These are phyloP conservation scores for Drusus annulatus DNA, from an alignment of 1,140 invertebrate genomes.

Conservation along the genomic window DNA sequence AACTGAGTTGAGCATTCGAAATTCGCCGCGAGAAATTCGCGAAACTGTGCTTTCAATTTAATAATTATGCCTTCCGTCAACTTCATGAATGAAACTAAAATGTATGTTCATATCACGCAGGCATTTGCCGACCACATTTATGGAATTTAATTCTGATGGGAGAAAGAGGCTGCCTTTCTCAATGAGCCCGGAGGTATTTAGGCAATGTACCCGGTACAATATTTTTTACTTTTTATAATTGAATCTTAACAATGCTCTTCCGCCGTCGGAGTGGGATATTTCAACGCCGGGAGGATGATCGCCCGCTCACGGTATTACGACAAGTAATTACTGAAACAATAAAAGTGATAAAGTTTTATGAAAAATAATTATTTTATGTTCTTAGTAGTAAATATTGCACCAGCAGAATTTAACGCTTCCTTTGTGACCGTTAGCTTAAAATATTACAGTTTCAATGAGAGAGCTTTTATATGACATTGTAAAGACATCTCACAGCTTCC, in stretches of 20 bases:
- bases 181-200: slow-evolving; percentile 1
- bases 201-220: background rate
- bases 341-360: background rate
- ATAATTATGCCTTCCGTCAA: background rate
- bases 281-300: slow-evolving; percentile 31
- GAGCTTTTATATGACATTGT: too few species aligned
- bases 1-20: too few species aligned
- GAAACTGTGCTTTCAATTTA: slow-evolving; percentile 1
- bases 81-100: slow-evolving; percentile 5
- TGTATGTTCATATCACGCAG: too few species aligned
- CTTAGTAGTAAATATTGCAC: too few species aligned
- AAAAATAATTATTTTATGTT: slow-evolving; percentile 4
- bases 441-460: too few species aligned
- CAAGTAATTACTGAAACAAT: slow-evolving; percentile 46
- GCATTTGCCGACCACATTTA: background rate
- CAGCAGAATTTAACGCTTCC: too few species aligned
- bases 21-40: too few species aligned
- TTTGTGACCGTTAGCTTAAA: too few species aligned
- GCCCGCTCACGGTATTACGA: slow-evolving; percentile 47
- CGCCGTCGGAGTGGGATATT: slow-evolving; percentile 47
- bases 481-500: too few species aligned
- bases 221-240: slow-evolving; percentile 26
- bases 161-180: background rate
- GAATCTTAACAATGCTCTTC: slow-evolving; percentile 52
- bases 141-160: background rate